A percentile compares a stretch with the other conserved stretches of the same genome.
Conservation (phyloP, 1,140 invertebrate genomes). For the Heliconius himera region DNA sequence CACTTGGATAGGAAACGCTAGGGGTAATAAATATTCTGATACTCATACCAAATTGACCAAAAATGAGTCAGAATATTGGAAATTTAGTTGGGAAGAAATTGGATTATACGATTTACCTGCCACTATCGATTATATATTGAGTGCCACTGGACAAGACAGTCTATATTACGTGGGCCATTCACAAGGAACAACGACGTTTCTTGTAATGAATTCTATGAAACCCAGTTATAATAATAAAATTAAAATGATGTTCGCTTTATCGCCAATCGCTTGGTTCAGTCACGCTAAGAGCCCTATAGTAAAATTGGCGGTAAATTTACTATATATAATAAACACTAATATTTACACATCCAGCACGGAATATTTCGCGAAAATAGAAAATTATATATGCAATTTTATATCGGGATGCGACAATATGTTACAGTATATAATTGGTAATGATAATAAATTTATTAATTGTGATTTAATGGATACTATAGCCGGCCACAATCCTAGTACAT, state of each 20-base stretch:
- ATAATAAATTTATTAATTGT: conserved; percentile 76
- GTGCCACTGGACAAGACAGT: conserved; percentile 73
- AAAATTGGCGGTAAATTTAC: conserved; percentile 69
- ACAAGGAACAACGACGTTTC: conserved; percentile 76
- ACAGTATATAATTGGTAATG: conserved; percentile 82
- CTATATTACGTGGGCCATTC: conserved; percentile 87
- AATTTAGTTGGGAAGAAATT: conserved; percentile 87
- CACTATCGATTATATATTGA: conserved; percentile 86
- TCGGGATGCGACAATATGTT: conserved; percentile 82
- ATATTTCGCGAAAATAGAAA: conserved; percentile 73
- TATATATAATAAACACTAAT: conserved; percentile 81
- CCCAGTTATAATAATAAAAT: conserved; percentile 86
- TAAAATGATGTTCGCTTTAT: conserved; percentile 84
- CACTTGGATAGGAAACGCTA: conserved; percentile 88
- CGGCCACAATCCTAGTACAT: conserved; percentile 89
- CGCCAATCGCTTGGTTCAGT: conserved; percentile 84
- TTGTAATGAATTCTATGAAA: conserved; percentile 81
- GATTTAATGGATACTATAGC: conserved; percentile 86
- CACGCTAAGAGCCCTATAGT: conserved; percentile 83
- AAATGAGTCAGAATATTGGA: conserved; percentile 72
- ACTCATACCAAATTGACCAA: conserved; percentile 76
- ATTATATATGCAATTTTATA: conserved; percentile 76
- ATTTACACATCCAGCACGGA: conserved; percentile 80
- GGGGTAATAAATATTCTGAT: conserved; percentile 86
- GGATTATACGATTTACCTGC: conserved; percentile 88